phyloP scores from a whole-genome alignment of 1,140 invertebrate species.

The Ips nitidus region DNA sequence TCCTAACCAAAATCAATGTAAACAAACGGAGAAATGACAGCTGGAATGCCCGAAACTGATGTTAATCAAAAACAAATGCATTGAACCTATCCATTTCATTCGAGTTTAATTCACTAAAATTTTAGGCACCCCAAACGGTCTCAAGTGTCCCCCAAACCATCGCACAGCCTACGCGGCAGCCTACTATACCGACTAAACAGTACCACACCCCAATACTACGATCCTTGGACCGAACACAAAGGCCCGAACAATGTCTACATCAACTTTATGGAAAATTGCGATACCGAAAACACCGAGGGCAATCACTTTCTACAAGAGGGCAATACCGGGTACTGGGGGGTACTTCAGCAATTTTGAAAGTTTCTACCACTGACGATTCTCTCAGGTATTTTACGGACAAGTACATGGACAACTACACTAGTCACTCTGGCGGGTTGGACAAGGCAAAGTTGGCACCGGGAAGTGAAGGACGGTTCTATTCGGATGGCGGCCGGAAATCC shows the following conservation, averaged over 20 bases:
- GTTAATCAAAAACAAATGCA: too few relatives aligned
- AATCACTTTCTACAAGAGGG: constrained; percentile 31
- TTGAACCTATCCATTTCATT: background rate
- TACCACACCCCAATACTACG: constrained; percentile 11
- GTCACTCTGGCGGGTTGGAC: constrained; percentile 16
- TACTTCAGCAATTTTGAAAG: background rate
- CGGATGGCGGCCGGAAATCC: constrained; percentile 13
- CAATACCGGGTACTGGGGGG: constrained; percentile 9
- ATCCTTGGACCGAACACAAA: constrained; percentile 19
- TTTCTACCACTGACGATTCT: background rate
- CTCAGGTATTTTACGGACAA: constrained; percentile 26
- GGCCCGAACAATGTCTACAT: constrained; percentile 43
- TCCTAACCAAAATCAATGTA: too few relatives aligned
- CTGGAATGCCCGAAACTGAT: too few relatives aligned
- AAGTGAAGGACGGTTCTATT: constrained; percentile 2
- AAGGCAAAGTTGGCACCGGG: constrained; percentile 5
- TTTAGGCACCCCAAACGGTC: constrained; percentile 35
- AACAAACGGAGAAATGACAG: too few relatives aligned
- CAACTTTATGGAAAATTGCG: constrained; percentile 44
- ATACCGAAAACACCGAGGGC: constrained; percentile 43
- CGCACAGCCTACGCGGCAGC: constrained; percentile 30
- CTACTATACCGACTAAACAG: constrained; percentile 23
- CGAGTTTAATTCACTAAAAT: background rate
- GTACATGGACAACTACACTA: constrained; percentile 21
- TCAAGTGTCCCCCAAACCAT: constrained; percentile 40